Base-by-base conservation (phyloP, 2,113 vertebrate species). In the Tenrec ecaudatus region DNA sequence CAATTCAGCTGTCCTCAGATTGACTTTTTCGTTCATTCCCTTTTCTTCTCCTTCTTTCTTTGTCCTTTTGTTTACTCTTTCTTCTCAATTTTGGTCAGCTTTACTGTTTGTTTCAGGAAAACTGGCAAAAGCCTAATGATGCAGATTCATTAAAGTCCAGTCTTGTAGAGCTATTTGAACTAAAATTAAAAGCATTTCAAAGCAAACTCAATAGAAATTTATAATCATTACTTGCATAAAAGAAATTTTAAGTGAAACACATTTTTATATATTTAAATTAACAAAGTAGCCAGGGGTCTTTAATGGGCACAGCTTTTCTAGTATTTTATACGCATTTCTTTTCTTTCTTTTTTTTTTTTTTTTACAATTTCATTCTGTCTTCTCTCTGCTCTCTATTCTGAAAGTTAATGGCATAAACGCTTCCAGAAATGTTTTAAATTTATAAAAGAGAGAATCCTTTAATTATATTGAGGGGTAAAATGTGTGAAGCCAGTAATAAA, bases 141-240 rank as follows among this genome's bases (percentile, higher is more conserved):
- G 91, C 57, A 94, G 76, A 93, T 38, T 93, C 68, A 90, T 81
- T 93, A 94, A 95, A 91, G 31, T 96, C 47, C 91, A 83, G 83
- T 60, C 82, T 80, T 94, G 3, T 86, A 95, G 58, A 78, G 36
- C 43, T 90, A 94, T 95, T 95, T 96, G 76, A 95, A 92, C 92
- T 92, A 91, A 96, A 96, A 96, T 96, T 94, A 84, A 96, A 95
- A 94, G 87, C 85, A 95, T 87, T 95, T 96, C 66, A 95, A 88
- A 90, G 88, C 82, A 95, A 94, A 93, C 80, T 93, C 92, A 95
- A 80, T 93, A 90, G 92, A 95, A 86, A 95, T 90, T 95, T 96
- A 92, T 96, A 94, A 92, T 95, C 79, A 90, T 90, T 90, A 91
- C 93, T 96, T 97, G 64, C 71, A 58, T 94, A 97, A 96, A 86